These are phyloP conservation scores for Rhinophrynus dorsalis DNA, from an alignment of 2,797 vertebrate species.

Conservation along the genomic window DNA sequence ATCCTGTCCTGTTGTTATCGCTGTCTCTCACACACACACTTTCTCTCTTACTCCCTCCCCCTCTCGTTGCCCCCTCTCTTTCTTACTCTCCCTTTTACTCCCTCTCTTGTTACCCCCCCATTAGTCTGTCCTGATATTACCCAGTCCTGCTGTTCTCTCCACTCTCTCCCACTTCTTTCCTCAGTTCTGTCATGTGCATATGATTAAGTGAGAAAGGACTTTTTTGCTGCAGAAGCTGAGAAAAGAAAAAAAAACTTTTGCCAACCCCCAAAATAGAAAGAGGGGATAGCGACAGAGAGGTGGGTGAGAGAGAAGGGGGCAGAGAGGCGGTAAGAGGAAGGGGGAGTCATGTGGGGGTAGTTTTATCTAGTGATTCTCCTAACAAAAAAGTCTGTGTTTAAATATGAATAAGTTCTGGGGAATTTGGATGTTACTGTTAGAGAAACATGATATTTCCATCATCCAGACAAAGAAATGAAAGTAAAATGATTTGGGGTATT, in stretches of 20 bases:
- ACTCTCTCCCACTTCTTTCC: background rate
- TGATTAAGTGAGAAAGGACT: constrained; percentile 1
- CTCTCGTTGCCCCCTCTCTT: background rate
- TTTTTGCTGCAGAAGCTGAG: background rate
- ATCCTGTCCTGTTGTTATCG: background rate
- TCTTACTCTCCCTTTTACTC: background rate
- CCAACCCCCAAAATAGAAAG: background rate
- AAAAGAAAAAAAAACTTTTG: constrained; percentile 22
- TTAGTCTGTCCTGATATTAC: background rate
- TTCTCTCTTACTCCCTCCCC: too few relatives aligned
- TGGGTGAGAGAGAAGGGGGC: background rate
- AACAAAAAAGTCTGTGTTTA: constrained; percentile 5
- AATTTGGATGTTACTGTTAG: too few relatives aligned
- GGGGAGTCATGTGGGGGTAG: background rate
- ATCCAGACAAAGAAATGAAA: too few relatives aligned
- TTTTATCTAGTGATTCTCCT: background rate
- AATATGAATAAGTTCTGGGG: background rate
- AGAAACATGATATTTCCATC: too few relatives aligned
- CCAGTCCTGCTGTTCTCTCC: constrained; percentile 7
- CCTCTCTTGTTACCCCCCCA: background rate
- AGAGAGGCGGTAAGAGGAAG: background rate
- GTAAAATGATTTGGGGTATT: too few relatives aligned
- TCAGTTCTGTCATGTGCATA: constrained; percentile 20
- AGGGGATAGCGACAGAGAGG: background rate
- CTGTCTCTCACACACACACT: background rate